phyloP scores from a whole-genome alignment of 1,140 invertebrate species.

The Monomorium pharaonis region DNA sequence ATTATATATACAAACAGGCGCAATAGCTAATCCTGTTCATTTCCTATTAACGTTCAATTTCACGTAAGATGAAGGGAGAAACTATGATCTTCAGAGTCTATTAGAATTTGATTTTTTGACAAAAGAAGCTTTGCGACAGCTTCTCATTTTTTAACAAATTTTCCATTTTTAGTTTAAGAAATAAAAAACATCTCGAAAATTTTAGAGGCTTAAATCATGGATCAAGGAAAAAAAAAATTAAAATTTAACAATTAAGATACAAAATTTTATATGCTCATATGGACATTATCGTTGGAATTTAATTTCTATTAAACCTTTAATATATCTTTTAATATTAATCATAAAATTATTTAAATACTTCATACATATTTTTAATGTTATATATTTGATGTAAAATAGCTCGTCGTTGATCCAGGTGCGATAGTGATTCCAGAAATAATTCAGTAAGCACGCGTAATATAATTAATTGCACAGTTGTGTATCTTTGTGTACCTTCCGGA shows the following conservation, averaged over 20 bases:
- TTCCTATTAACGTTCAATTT: slow-evolving; percentile 5
- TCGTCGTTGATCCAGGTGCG: neutral
- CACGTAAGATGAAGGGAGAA: neutral
- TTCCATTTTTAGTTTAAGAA: neutral
- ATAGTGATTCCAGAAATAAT: neutral
- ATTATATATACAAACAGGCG: no score
- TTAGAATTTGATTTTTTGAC: neutral
- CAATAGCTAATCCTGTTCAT: slow-evolving; percentile 13
- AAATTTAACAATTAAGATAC: neutral
- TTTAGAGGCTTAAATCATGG: neutral
- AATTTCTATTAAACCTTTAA: neutral
- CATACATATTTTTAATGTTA: neutral
- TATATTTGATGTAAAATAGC: neutral
- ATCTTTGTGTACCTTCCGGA: neutral
- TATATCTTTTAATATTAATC: neutral
- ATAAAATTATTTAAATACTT: neutral
- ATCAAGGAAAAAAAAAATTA: neutral
- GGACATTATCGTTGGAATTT: neutral
- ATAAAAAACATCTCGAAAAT: neutral
- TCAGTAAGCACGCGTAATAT: neutral
- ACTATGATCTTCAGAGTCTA: no score
- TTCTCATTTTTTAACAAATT: neutral
- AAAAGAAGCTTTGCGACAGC: neutral
- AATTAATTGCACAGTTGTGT: neutral
- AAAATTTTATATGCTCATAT: neutral